A percentile compares a stretch with the other conserved stretches of the same genome.
These are phyloP conservation scores for Myanophis thanlyinensis DNA, from an alignment of 2,113 vertebrate species.

Conservation along the genomic window DNA sequence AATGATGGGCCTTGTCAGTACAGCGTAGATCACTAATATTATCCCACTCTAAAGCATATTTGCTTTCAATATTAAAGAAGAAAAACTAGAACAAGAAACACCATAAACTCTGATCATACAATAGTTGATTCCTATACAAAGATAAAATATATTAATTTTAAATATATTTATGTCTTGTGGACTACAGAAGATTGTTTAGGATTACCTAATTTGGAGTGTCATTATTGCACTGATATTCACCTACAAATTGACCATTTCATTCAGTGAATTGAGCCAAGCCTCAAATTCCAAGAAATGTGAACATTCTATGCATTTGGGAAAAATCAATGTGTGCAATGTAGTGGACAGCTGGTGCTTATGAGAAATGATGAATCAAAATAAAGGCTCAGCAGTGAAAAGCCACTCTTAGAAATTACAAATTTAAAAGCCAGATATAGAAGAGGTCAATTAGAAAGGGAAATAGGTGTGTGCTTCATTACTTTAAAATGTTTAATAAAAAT, in stretches of 20 bases:
- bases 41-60: conserved; percentile 39
- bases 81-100: conserved; percentile 41
- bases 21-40: conserved; percentile 26
- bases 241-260: neutral
- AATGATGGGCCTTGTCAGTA: conserved; percentile 28
- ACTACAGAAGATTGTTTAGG: neutral
- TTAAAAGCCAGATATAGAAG: neutral
- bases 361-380: neutral
- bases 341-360: neutral
- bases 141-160: neutral
- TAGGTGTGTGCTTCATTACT: neutral
- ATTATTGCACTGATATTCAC: neutral
- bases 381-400: neutral
- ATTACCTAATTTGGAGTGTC: neutral
- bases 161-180: neutral
- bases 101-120: conserved; percentile 27
- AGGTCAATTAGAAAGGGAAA: neutral
- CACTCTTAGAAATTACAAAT: neutral
- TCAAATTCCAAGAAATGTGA: neutral
- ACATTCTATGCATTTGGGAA: no score
- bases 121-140: conserved; percentile 26
- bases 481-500: neutral
- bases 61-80: conserved; percentile 55
- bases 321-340: neutral
- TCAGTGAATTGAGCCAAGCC: neutral